Evolutionary conservation across 1,140 invertebrate species (phyloP).

Genomic region (Streblospio benedicti): DNA sequence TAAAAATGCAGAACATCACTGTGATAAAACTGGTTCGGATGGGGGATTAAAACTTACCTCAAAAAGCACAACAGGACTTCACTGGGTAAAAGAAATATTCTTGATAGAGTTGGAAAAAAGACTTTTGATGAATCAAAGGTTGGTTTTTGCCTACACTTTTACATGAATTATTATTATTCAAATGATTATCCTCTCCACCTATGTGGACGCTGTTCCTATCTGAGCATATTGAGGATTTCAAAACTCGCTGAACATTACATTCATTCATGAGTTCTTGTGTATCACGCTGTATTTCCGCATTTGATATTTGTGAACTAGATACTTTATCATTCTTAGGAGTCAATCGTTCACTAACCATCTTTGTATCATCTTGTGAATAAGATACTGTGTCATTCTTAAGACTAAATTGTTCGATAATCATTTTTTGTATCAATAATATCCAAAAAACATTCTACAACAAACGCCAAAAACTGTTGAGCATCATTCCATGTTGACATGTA

Average conservation of each 20-base stretch:
- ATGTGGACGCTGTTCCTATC: not conserved
- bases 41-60: slow-evolving; percentile 49
- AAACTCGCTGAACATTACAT: not conserved
- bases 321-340: not conserved
- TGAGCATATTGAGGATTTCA: not conserved
- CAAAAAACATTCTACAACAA: slow-evolving; percentile 54
- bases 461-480: slow-evolving; percentile 61
- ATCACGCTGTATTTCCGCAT: not conserved
- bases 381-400: not conserved
- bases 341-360: not conserved
- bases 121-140: not conserved
- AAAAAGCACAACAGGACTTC: slow-evolving; percentile 80
- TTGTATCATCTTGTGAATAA: not conserved
- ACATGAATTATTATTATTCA: not conserved
- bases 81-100: slow-evolving; percentile 83
- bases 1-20: not conserved
- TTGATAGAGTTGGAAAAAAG: slow-evolving; percentile 37
- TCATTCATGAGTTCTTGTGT: not conserved
- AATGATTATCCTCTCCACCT: not conserved
- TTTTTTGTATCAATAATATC: slow-evolving; percentile 18
- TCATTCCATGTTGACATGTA: slow-evolving; percentile 72
- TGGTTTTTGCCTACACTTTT: not conserved
- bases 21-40: too few relatives aligned
- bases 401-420: not conserved
- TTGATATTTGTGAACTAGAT: not conserved